phyloP scores from a whole-genome alignment of 1,140 invertebrate genomes.

The Diorhabda sublineata region DNA sequence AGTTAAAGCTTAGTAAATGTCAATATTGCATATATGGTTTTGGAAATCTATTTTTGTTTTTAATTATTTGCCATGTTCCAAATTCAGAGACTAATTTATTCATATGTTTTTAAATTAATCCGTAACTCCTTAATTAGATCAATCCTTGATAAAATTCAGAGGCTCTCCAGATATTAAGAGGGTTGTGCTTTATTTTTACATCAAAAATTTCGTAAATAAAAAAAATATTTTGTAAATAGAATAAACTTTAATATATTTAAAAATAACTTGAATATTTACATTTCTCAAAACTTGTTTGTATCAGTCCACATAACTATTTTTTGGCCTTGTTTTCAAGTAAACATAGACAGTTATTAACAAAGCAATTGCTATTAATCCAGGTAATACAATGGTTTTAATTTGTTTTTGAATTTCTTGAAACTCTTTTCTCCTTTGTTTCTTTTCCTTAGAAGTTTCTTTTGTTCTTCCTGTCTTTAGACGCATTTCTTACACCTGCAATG shows the following conservation, averaged over 20 bases:
- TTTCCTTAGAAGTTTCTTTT: constrained; percentile 79
- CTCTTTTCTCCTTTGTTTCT: constrained; percentile 75
- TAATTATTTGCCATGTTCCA: no score
- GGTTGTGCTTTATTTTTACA: no score
- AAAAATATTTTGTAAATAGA: constrained; percentile 20
- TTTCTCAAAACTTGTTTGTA: not conserved
- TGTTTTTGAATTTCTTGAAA: constrained; percentile 73
- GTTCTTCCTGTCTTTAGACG: constrained; percentile 64
- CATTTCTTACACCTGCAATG: no score
- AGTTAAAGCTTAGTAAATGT: no score
- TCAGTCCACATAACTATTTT: constrained; percentile 28
- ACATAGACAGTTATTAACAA: constrained; percentile 71
- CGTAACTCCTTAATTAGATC: no score
- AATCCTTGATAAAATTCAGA: no score
- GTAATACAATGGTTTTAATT: constrained; percentile 70
- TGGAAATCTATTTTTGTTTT: no score
- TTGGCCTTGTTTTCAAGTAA: constrained; percentile 70
- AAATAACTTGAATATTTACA: constrained; percentile 15
- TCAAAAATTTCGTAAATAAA: not conserved
- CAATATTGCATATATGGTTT: no score
- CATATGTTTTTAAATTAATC: no score
- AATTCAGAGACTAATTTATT: no score
- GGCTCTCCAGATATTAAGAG: no score
- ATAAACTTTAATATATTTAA: constrained; percentile 21
- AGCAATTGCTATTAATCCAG: constrained; percentile 63